These are phyloP conservation scores for Simalia tracyae DNA, from an alignment of 2,797 vertebrate genomes.

Conservation along the genomic window DNA sequence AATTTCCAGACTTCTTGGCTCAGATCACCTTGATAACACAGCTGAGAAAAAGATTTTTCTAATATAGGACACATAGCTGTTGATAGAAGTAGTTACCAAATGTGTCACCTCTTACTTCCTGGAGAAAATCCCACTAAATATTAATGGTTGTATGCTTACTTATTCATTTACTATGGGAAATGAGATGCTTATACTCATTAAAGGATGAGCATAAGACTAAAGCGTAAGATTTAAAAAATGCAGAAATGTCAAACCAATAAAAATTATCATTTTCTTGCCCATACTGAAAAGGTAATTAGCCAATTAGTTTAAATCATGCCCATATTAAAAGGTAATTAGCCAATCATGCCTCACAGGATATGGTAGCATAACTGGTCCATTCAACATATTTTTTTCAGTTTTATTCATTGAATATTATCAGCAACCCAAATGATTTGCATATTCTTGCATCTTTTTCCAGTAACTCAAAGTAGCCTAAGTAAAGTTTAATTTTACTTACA, in stretches of 20 bases:
- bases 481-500: constrained; percentile 74
- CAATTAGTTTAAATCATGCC: not conserved
- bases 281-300: not conserved
- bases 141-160: not conserved
- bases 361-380: not conserved
- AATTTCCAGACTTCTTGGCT: not conserved
- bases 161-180: not conserved
- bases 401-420: constrained; percentile 9
- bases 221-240: not conserved
- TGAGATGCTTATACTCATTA: not conserved
- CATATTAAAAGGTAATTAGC: not conserved
- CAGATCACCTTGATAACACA: not conserved
- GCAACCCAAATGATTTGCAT: not conserved
- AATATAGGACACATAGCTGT: not conserved
- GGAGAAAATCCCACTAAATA: not conserved
- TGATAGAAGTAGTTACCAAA: not conserved
- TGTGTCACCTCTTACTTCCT: not conserved
- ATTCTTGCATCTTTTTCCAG: not conserved
- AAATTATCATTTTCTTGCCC: not conserved
- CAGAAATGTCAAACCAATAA: not conserved
- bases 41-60: not conserved
- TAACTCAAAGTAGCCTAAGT: not conserved
- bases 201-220: not conserved
- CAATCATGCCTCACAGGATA: not conserved
- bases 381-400: not conserved